Conservation (phyloP, 2,113 vertebrate genomes). For the Dasypus novemcinctus region DNA sequence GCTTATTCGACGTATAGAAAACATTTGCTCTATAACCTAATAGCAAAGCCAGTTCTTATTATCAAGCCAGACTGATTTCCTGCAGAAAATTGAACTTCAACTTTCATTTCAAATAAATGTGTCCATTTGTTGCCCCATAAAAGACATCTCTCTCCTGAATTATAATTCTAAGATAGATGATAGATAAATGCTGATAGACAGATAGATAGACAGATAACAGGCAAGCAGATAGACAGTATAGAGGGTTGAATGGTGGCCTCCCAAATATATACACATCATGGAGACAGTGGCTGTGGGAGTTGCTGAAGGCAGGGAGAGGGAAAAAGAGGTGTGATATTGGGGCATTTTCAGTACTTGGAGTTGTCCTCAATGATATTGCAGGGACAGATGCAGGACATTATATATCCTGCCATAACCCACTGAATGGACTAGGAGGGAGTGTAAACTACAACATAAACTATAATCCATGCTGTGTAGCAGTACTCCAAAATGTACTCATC, state of each 20-base stretch:
- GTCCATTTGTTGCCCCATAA: not conserved
- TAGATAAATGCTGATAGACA: not conserved
- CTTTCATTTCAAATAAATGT: constrained; percentile 16
- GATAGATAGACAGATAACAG: not conserved
- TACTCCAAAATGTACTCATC: no score
- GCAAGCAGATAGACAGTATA: not conserved
- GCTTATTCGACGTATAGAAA: not conserved
- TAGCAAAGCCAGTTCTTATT: not conserved
- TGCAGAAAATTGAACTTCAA: not conserved
- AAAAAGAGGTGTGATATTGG: no score
- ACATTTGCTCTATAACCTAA: not conserved
- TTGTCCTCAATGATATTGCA: no score
- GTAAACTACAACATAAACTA: no score
- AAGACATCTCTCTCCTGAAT: not conserved
- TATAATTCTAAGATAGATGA: not conserved
- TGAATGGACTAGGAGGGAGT: no score
- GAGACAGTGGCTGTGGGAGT: no score
- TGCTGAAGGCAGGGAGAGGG: no score
- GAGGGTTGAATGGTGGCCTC: not conserved
- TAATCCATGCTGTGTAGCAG: no score
- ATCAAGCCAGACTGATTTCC: not conserved
- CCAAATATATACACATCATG: not conserved
- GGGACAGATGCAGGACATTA: no score
- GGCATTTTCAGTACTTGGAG: no score
- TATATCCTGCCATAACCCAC: no score